Evolutionary conservation across 1,140 invertebrate genomes (phyloP).

Genomic region (Phocides pigmalion): DNA sequence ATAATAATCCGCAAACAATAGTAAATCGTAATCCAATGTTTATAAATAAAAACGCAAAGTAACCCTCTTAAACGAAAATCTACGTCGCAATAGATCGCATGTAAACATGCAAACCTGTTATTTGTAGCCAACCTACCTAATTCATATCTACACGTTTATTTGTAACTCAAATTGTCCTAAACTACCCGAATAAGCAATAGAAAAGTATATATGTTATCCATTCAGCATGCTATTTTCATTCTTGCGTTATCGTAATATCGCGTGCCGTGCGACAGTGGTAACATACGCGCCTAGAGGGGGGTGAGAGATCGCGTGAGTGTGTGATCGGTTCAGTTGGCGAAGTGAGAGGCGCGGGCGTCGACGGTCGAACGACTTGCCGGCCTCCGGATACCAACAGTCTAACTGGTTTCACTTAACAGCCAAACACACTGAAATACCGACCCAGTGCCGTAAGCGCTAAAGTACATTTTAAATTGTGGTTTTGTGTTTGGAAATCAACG

Average conservation of each 20-base stretch:
- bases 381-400: slow-evolving; percentile 38
- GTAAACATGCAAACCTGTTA: too few species aligned
- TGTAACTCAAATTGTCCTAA: too few species aligned
- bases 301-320: slow-evolving; percentile 51
- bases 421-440: slow-evolving; percentile 31
- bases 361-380: slow-evolving; percentile 61
- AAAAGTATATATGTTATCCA: background rate
- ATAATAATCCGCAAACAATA: too few species aligned
- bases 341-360: slow-evolving; percentile 76
- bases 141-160: too few species aligned
- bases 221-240: background rate
- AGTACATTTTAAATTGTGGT: slow-evolving; percentile 28
- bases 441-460: slow-evolving; percentile 34
- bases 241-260: slow-evolving; percentile 15
- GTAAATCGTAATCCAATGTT: too few species aligned
- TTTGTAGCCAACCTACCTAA: too few species aligned
- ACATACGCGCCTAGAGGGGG: slow-evolving; percentile 49
- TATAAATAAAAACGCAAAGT: too few species aligned
- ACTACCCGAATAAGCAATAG: background rate
- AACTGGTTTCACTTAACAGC: slow-evolving; percentile 21
- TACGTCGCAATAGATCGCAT: too few species aligned
- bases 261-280: slow-evolving; percentile 40
- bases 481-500: slow-evolving; percentile 6
- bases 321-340: slow-evolving; percentile 51
- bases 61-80: too few species aligned